These are phyloP conservation scores for Dryococelus australis DNA, from an alignment of 2,888 invertebrate genomes.

Conservation along the genomic window DNA sequence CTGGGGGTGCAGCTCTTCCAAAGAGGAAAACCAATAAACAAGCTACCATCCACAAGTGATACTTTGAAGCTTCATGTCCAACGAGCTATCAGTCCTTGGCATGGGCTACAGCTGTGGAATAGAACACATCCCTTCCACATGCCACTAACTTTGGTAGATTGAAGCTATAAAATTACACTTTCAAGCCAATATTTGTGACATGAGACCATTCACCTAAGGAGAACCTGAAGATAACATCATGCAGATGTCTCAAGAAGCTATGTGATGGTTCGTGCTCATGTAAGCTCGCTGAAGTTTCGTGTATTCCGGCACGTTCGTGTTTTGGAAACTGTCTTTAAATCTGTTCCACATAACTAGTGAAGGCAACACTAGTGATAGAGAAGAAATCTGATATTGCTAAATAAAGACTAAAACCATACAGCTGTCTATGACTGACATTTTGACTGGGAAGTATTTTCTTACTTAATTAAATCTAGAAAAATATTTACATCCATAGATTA, in stretches of 20 bases:
- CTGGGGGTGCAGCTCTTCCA: too few relatives aligned
- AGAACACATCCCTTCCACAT: neutral
- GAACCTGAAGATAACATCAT: neutral
- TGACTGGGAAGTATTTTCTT: neutral
- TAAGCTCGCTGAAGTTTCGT: neutral
- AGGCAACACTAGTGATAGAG: constrained; percentile 11
- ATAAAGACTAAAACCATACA: neutral
- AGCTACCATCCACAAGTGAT: too few relatives aligned
- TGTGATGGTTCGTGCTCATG: constrained; percentile 18
- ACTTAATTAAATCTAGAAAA: neutral
- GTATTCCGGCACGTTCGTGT: neutral
- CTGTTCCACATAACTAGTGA: neutral
- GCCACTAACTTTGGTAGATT: neutral
- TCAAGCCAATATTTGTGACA: neutral
- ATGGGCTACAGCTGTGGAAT: neutral
- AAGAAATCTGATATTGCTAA: neutral
- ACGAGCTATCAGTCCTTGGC: neutral
- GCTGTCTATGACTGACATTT: neutral
- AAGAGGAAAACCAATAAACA: too few relatives aligned
- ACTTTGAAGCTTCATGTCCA: too few relatives aligned
- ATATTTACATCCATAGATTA: too few relatives aligned
- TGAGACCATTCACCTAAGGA: neutral
- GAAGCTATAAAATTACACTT: neutral
- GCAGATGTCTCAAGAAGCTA: neutral
- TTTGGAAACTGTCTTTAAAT: neutral